Evolutionary conservation across 2,113 vertebrate genomes (phyloP), one percentile per base, ranked within the genome.

Genomic region (Ameiurus melas): DNA sequence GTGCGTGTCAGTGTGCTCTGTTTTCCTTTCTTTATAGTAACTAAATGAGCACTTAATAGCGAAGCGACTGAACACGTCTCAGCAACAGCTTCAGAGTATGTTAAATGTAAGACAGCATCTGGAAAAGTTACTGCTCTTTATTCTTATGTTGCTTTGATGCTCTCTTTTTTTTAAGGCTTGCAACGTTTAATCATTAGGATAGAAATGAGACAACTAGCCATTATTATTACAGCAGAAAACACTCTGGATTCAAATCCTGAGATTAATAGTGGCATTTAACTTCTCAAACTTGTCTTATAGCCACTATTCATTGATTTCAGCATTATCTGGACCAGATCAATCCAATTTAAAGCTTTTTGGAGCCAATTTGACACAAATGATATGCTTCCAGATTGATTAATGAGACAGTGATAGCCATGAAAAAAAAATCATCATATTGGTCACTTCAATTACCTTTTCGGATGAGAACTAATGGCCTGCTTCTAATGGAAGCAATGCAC

Each of bases 391-490:
- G 87, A 93, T 88, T 89, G 90, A 95, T 94, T 93, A 93, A 95
- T 94, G 91, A 91, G 92, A 93, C 93, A 93, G 93, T 93, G 93
- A 96, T 95, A 93, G 94, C 92, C 86, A 89, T 93, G 93, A 92
- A 95, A 94, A 95, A 94, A 95, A 94, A 94, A 95, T 94, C 92
- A 95, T 93, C 94, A 94, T 92, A 94, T 94, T 92, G 92, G 91
- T 92, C 86, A 89, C 91, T 94, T 94, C 92, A 94, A 95, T 94
- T 95, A 93, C 87, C 92, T 92, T 94, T 95, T 95, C 91, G 93
- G 93, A 95, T 95, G 95, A 95, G 95, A 96, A 96, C 94, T 95
- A 95, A 96, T 96, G 95, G 94, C 94, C 90, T 87, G 89, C 89
- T 95, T 94, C 95, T 96, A 96, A 96, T 96, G 95, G 95, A 96